A percentile compares a stretch with the other conserved stretches of the same genome.
These are phyloP conservation scores for Palythoa heliodiscus DNA, from an alignment of 92 coral and sea anemone species.

Conservation along the genomic window DNA sequence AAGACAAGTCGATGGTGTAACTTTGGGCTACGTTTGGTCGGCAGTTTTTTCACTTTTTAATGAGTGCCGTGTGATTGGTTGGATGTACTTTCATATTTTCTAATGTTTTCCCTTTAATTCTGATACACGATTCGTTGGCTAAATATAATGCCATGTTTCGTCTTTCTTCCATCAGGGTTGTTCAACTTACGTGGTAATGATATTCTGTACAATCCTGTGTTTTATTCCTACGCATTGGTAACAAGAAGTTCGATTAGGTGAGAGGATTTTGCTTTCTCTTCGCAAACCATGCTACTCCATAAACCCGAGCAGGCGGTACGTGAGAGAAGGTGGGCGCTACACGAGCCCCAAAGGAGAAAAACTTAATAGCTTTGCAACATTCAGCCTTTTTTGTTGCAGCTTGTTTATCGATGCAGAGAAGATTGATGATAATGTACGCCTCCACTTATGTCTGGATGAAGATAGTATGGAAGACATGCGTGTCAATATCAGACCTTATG, in stretches of 20 bases:
- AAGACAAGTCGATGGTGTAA: no score
- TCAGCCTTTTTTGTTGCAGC: slow-evolving; percentile 7
- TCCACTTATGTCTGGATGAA: slow-evolving; percentile 41
- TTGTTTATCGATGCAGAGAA: slow-evolving; percentile 51
- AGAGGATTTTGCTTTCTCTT: neutral
- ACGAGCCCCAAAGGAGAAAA: no score
- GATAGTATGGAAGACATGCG: slow-evolving; percentile 7
- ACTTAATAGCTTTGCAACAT: no score
- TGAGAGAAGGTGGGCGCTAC: no score
- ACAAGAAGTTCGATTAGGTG: slow-evolving; percentile 48
- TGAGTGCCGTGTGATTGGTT: no score
- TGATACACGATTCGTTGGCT: no score
- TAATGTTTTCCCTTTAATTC: no score
- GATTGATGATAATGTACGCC: slow-evolving; percentile 32
- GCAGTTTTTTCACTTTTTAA: no score
- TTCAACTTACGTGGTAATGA: slow-evolving; percentile 62
- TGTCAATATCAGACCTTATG: slow-evolving; percentile 29
- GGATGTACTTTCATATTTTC: no score
- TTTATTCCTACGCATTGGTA: slow-evolving; percentile 49
- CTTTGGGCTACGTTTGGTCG: no score
- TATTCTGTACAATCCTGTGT: slow-evolving; percentile 46
- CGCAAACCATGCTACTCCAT: neutral
- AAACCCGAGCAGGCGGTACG: no score
- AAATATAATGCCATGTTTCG: neutral
- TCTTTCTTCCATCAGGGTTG: slow-evolving; percentile 43